phyloP scores from a whole-genome alignment of 2,113 vertebrate genomes.

The Podarcis cretensis region DNA sequence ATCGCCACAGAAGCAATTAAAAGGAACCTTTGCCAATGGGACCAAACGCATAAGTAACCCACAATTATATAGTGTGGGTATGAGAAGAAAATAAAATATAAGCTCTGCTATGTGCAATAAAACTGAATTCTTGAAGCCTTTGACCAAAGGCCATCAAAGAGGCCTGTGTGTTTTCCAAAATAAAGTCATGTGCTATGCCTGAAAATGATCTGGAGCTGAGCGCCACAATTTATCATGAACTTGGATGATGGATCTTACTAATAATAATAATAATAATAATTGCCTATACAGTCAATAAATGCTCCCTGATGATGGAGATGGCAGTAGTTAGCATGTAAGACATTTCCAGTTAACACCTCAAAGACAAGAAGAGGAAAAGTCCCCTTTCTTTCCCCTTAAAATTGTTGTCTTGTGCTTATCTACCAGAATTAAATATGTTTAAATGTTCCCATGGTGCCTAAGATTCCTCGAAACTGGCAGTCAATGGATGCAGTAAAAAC shows the following conservation, averaged over 20 bases:
- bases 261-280: no score
- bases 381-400: no score
- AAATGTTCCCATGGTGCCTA: no score
- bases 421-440: no score
- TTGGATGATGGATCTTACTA: background rate
- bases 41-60: background rate
- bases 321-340: no score
- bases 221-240: background rate
- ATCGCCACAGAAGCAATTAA: background rate
- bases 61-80: background rate
- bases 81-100: background rate
- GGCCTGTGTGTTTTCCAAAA: background rate
- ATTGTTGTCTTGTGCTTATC: no score
- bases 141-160: background rate
- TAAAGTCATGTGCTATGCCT: background rate
- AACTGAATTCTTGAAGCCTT: background rate
- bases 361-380: no score
- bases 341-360: no score
- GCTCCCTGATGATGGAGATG: no score
- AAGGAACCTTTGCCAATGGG: background rate
- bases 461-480: no score
- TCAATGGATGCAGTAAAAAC: no score
- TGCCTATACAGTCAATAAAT: no score
- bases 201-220: background rate
- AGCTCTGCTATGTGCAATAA: background rate